A percentile compares a stretch with the other conserved stretches of the same genome.
Evolutionary conservation across 2,113 vertebrate species (phyloP).

Genomic region (Alexandromys fortis): DNA sequence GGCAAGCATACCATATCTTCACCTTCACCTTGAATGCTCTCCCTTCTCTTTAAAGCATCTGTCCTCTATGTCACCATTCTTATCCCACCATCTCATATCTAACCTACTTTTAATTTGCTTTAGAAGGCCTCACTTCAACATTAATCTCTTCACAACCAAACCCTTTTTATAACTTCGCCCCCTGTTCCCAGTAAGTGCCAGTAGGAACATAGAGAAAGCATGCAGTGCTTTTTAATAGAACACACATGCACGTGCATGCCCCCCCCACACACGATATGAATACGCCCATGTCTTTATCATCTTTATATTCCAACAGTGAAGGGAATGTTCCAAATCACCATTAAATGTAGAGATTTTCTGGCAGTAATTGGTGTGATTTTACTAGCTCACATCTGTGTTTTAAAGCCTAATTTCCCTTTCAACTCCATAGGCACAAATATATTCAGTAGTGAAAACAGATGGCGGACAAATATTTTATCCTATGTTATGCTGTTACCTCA

Average conservation of each 20-base stretch:
- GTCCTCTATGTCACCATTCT: background rate
- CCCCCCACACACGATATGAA: too few relatives aligned
- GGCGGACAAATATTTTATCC: background rate
- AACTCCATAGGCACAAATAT: background rate
- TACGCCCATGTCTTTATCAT: background rate
- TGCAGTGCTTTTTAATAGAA: background rate
- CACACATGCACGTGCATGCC: accelerated
- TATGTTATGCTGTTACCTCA: background rate
- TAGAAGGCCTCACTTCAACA: background rate
- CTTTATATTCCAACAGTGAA: background rate
- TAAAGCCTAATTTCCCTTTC: background rate
- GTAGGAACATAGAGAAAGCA: background rate
- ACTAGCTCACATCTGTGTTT: background rate
- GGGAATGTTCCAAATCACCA: background rate
- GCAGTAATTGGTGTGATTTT: background rate
- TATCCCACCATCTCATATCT: background rate
- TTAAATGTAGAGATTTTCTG: background rate
- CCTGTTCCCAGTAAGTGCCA: background rate
- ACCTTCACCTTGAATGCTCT: background rate
- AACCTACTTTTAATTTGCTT: background rate
- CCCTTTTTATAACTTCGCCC: background rate
- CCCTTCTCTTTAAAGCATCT: background rate
- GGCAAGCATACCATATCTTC: background rate
- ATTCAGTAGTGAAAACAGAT: background rate
- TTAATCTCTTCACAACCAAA: background rate